Evolutionary conservation across 2,113 vertebrate genomes (phyloP).

Genomic region (Eurystomus gularis): DNA sequence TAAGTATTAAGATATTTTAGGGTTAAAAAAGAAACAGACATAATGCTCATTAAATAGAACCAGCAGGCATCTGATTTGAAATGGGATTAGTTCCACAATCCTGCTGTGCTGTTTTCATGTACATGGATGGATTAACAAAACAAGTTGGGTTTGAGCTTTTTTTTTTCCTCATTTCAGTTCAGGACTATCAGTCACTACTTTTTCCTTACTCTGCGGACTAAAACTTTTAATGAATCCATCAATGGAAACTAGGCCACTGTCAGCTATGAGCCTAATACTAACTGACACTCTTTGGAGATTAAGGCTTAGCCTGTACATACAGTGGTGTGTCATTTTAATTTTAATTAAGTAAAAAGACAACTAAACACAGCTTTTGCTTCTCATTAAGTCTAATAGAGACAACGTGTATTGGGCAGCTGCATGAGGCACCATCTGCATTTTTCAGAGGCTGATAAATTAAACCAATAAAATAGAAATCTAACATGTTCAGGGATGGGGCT

Average conservation of each 20-base stretch:
- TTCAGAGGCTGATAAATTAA: background rate
- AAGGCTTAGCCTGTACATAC: background rate
- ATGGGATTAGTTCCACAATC: slow-evolving; percentile 46
- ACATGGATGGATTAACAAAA: slow-evolving; percentile 52
- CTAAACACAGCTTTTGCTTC: background rate
- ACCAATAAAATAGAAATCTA: background rate
- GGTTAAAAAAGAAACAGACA: slow-evolving; percentile 32
- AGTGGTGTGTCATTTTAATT: slow-evolving; percentile 30
- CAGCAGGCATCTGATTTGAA: slow-evolving; percentile 62
- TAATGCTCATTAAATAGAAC: slow-evolving; percentile 38
- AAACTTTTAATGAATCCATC: slow-evolving; percentile 58
- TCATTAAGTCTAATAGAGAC: background rate
- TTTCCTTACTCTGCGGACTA: slow-evolving; percentile 16
- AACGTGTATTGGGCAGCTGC: background rate
- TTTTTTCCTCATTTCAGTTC: slow-evolving; percentile 14
- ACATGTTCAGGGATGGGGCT: background rate
- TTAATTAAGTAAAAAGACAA: slow-evolving; percentile 37
- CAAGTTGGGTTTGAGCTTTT: background rate
- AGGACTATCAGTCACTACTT: slow-evolving; percentile 15
- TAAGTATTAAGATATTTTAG: background rate
- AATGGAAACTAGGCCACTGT: slow-evolving; percentile 42
- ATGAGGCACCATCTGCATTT: background rate
- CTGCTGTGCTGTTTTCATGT: slow-evolving; percentile 47
- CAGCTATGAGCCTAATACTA: slow-evolving; percentile 32
- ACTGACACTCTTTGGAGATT: slow-evolving; percentile 45